Base-by-base conservation (phyloP, 2,113 vertebrate species). In the Cromileptes altivelis region DNA sequence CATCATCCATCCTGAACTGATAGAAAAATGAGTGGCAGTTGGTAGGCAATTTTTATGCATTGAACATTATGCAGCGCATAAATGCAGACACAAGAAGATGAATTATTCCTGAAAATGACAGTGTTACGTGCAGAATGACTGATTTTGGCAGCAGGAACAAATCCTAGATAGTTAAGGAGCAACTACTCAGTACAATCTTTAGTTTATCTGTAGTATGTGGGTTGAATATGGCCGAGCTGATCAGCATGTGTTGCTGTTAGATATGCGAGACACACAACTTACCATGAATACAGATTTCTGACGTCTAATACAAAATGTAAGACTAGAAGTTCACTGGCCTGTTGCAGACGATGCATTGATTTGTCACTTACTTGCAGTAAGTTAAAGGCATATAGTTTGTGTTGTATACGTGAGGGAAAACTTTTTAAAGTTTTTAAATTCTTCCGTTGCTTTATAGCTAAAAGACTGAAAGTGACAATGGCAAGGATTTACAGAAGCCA, bases 201-300 rank as follows among this genome's bases (percentile, higher is more conserved):
- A 8, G 42, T 80, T 67, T 71, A 72, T 80, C 42, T 73, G 30
- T 18, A 17, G 4, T 64, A 2, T 78, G 80, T 56, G 53, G 76
- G 67, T 53, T 81, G 19, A 86, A 81, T 52, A 83, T 82, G 77
- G 83, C 70, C 1, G 57, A 60, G 69, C 69, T 74, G 56, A 75
- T 86, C 30, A 72, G 64, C 61, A 74, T 85, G 72, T 86, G 79
- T 78, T 86, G 3, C 37, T 15, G 57, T 71, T 58, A 87, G 85
- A 91, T 88, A 87, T 76, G 75, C n/a, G 56, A 37, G 8, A 57
- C 19, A 49, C 33, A 67, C 63, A 78, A n/a, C 13, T 57, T 37
- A 21, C 17, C 58, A 73, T n/a, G 42, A 80, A 56, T 56, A 65
- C 45, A 52, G 58, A 75, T 80, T 75, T 83, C 13, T 81, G 15